Conservation (phyloP, 2,888 invertebrate genomes). For the Caradrina kadenii region DNA sequence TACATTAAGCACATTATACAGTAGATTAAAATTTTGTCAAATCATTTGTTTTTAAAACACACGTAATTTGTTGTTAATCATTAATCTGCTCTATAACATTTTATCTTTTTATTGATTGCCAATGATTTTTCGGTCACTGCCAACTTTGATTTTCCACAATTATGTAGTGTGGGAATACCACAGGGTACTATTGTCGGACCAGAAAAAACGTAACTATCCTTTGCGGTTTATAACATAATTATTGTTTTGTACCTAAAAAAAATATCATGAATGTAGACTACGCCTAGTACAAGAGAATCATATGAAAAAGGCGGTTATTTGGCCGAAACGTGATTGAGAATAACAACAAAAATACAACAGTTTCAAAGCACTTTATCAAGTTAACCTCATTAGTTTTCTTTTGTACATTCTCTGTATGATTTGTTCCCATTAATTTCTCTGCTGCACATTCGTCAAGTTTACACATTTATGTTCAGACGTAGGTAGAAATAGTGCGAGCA, state of each 20-base stretch:
- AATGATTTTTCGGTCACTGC: background rate
- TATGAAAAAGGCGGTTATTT: constrained; percentile 38
- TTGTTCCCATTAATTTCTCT: constrained; percentile 28
- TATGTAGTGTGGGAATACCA: constrained; percentile 1
- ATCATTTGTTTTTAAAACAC: background rate
- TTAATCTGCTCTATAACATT: background rate
- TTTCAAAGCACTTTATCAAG: constrained; percentile 44
- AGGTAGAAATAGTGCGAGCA: background rate
- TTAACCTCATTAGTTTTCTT: constrained; percentile 41
- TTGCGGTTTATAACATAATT: background rate
- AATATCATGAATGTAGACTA: constrained; percentile 13
- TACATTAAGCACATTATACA: constrained; percentile 1
- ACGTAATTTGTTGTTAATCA: background rate
- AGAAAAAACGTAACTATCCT: background rate
- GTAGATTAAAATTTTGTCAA: background rate
- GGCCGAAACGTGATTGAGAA: constrained; percentile 48
- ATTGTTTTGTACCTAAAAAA: background rate
- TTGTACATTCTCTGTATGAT: constrained; percentile 22
- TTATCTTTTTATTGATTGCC: background rate
- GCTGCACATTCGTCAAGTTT: constrained; percentile 1
- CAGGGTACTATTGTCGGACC: constrained; percentile 9
- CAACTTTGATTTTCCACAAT: background rate
- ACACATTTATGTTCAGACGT: background rate
- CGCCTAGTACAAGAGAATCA: constrained; percentile 24
- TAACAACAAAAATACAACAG: constrained; percentile 43